Evolutionary conservation across 2,113 vertebrate genomes (phyloP), one percentile per base, ranked within the genome.

Genomic region (Menura novaehollandiae): DNA sequence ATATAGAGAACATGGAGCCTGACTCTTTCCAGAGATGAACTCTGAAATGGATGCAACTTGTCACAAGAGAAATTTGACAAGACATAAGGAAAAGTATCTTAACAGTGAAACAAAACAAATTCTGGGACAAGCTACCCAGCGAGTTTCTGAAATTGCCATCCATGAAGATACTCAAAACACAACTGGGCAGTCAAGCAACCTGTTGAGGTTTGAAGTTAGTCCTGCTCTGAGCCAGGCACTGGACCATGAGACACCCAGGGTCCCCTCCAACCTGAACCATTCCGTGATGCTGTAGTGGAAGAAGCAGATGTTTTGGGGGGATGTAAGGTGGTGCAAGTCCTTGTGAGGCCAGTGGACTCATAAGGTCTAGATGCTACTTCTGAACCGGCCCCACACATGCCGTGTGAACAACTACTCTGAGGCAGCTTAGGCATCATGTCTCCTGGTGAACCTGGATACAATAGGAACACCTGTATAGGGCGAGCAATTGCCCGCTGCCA

Each of bases 341-440:
- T 52, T 63, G 30, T 30, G 43, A 75, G 21, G 28, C 16, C 19
- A 84, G 17, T 19, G 56, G n/a, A 49, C 35, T 87, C 33, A 15
- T 7, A 47, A n/a, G 2, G 2, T 55, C 44, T 35, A 82, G 66
- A 39, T 47, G 24, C 13, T 63, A 20, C 27, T 51, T 44, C 73
- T 78, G 44, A 59, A 43, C 15, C 10, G 52, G 33, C 15, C 17
- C 16, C 26, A 18, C 24, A 11, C 22, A 37, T 32, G 24, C 17
- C 0, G 0, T 24, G 47, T 56, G 52, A 72, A 3, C 49, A 64
- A 13, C 7, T 18, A 7, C 15, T 21, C 60, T 19, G 41, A 27
- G 51, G 28, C 12, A 75, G 24, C 20, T 39, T 5, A 52, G 23
- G 17, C 21, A 41, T 23, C 1, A 0, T 3, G 2, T 14, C 15